These are phyloP conservation scores for Pachypeltis micranthus DNA, from an alignment of 1,140 invertebrate genomes.

Conservation along the genomic window DNA sequence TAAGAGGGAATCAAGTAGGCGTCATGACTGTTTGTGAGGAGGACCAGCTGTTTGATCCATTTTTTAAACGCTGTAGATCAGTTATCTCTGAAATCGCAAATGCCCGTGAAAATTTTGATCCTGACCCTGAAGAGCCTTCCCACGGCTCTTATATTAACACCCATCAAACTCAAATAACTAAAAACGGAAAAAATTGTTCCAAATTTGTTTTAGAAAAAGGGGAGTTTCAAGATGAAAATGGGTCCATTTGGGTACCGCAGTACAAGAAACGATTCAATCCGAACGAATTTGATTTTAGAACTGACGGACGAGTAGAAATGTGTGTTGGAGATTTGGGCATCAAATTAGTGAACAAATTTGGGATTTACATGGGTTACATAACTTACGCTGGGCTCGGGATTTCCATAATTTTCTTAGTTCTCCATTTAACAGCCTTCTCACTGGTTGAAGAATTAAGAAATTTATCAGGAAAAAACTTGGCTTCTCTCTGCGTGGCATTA, in stretches of 20 bases:
- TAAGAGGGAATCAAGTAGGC: constrained; percentile 34
- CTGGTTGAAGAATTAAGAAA: constrained; percentile 39
- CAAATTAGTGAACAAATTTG: constrained; percentile 35
- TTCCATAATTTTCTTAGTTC: constrained; percentile 38
- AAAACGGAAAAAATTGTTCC: constrained; percentile 31
- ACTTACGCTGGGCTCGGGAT: constrained; percentile 37
- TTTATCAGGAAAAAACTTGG: constrained; percentile 42
- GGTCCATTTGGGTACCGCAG: constrained; percentile 33
- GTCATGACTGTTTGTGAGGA: constrained; percentile 29
- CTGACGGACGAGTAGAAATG: constrained; percentile 23
- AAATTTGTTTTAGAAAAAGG: constrained; percentile 34
- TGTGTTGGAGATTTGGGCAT: constrained; percentile 28
- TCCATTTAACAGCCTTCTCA: constrained; percentile 38
- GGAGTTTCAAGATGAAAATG: constrained; percentile 35
- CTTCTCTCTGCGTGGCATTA: constrained; percentile 38
- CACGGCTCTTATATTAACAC: background rate
- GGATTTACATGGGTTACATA: constrained; percentile 36
- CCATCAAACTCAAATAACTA: background rate
- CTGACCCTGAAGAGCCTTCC: background rate
- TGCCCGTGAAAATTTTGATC: constrained; percentile 5
- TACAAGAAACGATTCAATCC: constrained; percentile 32
- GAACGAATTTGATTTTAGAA: constrained; percentile 23
- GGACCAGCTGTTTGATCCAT: constrained; percentile 40
- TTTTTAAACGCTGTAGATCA: constrained; percentile 38
- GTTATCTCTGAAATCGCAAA: constrained; percentile 30